A percentile compares a stretch with the other conserved stretches of the same genome.
Evolutionary conservation across 2,797 vertebrate species (phyloP).

Genomic region (Helostoma temminkii): DNA sequence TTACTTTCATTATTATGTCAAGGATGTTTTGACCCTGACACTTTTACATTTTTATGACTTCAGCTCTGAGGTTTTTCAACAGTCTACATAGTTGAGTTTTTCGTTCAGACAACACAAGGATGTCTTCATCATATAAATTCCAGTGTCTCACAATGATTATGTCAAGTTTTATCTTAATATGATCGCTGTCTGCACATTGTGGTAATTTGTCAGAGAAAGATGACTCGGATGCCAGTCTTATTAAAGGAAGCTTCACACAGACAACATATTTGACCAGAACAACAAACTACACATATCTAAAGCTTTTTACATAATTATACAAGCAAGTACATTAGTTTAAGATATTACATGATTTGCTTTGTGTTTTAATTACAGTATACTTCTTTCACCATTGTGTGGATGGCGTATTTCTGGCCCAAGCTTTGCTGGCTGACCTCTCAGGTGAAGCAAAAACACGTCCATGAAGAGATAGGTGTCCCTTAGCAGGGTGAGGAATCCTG

Average conservation of each 20-base stretch:
- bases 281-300: neutral
- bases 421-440: slow-evolving; percentile 43
- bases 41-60: neutral
- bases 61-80: neutral
- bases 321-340: neutral
- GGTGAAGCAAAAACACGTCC: slow-evolving; percentile 67
- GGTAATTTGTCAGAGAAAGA: neutral
- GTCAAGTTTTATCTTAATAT: neutral
- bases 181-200: neutral
- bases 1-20: slow-evolving; percentile 6
- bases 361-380: neutral
- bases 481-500: slow-evolving; percentile 64
- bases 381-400: slow-evolving; percentile 31
- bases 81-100: neutral
- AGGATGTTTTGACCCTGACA: neutral
- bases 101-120: neutral
- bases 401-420: slow-evolving; percentile 55
- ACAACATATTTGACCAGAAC: neutral
- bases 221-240: neutral
- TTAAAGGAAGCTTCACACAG: neutral
- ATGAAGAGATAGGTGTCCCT: slow-evolving; percentile 43
- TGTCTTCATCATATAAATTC: too few species aligned
- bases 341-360: neutral
- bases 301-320: neutral
- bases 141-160: too few species aligned